Base-by-base conservation (phyloP, 2,113 vertebrate genomes). In the Prionailurus bengalensis region DNA sequence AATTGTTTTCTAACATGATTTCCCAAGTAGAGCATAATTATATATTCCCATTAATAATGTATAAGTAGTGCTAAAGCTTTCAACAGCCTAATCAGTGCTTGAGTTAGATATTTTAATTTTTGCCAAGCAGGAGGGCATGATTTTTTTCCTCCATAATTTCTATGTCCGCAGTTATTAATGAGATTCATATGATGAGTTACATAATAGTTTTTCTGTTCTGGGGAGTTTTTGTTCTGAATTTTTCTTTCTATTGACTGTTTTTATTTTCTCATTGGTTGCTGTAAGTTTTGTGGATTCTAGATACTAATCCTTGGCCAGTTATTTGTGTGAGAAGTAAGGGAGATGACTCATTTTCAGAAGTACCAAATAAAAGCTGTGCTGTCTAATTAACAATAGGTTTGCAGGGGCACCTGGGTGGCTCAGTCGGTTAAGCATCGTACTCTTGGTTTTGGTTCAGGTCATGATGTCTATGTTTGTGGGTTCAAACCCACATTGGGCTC, bases 1-100 rank as follows among this genome's bases (percentile, higher is more conserved):
- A 91, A 13, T 89, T 94, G 23, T 58, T 91, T 73, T 79, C 15
- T 48, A 93, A 89, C 95, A 61, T 92, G 36, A 85, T 74, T 66
- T 79, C 33, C 48, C 11, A 68, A 92, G 78, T n/a, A 92, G 1
- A 58, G 17, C 79, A 51, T 84, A 74, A 33, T 55, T 10, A 45
- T 42, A 91, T 21, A 55, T 25, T 61, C 36, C 15, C 48, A 70
- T 74, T 95, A 78, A 68, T 63, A 81, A 73, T 89, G 36, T n/a
- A 25, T 42, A 87, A 45, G 36, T 66, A 73, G 36, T 94, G 10
- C 21, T 12, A 94, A 92, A 68, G 13, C 8, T 95, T 88, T 88
- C 78, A 63, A 39, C 29, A 88, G 29, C 15, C 63, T 79, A 79
- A 74, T 71, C 36, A 91, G 58, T 15, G 27, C 58, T 48, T 68